Evolutionary conservation across 2,888 invertebrate genomes (phyloP), one percentile per base, ranked within the genome.

Genomic region (Lasioglossum figueresi): DNA sequence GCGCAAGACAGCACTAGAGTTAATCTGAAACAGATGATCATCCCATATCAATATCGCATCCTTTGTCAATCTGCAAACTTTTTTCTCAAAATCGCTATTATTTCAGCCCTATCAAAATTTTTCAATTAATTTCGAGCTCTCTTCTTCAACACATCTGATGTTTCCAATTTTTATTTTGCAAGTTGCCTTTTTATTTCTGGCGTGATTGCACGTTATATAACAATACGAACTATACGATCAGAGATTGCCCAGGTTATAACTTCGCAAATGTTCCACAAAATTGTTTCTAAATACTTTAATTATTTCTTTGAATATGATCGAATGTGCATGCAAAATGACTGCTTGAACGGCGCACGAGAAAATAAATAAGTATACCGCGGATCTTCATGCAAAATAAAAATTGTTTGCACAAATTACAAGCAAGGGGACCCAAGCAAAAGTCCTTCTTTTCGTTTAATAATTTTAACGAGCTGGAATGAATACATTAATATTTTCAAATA

Each of bases 1-100:
- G 98, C 98, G 95, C 99, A 99, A 0, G 98, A 98, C 48, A 99
- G 95, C 0, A 98, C 98, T 90, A 99, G 94, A 0, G 98, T 98
- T 90, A 99, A 95, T 94, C 98, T 98, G 95, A 80, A 96, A 59
- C 12, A 23, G 34, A n/a, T 31, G 23, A 59, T 16, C 59, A 31
- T 63, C 16, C 16, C 31, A 6, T 31, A 16, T 31, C 16, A 16
- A 31, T 63, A 31, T n/a, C 16, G 10, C 8, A 52, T 23, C 52
- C 2, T 52, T 10, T 23, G 23, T 52, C 52, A 8, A 48, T 0
- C 48, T 48, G 2, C 48, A 52, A 52, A 52, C 23, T 52, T 52
- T 52, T 8, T 23, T 8, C 48, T 8, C 48, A 2, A 2, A 23
- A 52, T 52, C 23, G 52, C 52, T 2, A 52, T 52, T 23, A 23